phyloP scores from a whole-genome alignment of 1,140 invertebrate genomes.

The Physella acuta region DNA sequence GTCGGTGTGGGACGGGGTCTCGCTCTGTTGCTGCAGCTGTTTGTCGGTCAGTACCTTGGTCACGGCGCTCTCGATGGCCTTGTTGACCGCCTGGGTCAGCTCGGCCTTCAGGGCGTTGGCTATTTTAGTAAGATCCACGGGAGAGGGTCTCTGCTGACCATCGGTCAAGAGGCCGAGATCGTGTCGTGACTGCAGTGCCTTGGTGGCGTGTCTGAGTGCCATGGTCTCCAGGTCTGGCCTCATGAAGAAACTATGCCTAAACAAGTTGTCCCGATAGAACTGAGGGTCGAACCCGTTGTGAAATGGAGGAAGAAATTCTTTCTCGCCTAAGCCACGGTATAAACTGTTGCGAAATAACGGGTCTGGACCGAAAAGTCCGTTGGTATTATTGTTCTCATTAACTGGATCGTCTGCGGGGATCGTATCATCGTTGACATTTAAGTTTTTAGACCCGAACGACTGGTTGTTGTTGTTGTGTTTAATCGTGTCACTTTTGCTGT shows the following conservation, averaged over 20 bases:
- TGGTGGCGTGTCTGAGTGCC: slow-evolving; percentile 12
- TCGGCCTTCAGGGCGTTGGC: slow-evolving; percentile 75
- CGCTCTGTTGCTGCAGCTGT: slow-evolving; percentile 17
- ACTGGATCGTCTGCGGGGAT: neutral
- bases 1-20: neutral
- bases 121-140: slow-evolving; percentile 16
- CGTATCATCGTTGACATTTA: neutral
- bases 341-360: slow-evolving; percentile 7
- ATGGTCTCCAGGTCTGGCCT: slow-evolving; percentile 16
- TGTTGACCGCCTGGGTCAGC: slow-evolving; percentile 71
- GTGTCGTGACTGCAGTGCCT: neutral
- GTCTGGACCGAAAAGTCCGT: neutral
- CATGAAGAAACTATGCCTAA: slow-evolving; percentile 15
- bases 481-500: slow-evolving; percentile 66
- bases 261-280: slow-evolving; percentile 19
- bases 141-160: neutral
- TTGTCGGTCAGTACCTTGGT: slow-evolving; percentile 74
- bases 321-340: slow-evolving; percentile 9
- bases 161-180: neutral
- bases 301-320: slow-evolving; percentile 4
- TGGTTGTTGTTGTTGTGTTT: slow-evolving; percentile 9
- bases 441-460: neutral
- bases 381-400: slow-evolving; percentile 30
- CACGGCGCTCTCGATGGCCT: slow-evolving; percentile 84
- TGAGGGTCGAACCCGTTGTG: slow-evolving; percentile 20